Evolutionary conservation across 2,113 vertebrate species (phyloP), one percentile per base, ranked within the genome.

Genomic region (Myotis yumanensis): DNA sequence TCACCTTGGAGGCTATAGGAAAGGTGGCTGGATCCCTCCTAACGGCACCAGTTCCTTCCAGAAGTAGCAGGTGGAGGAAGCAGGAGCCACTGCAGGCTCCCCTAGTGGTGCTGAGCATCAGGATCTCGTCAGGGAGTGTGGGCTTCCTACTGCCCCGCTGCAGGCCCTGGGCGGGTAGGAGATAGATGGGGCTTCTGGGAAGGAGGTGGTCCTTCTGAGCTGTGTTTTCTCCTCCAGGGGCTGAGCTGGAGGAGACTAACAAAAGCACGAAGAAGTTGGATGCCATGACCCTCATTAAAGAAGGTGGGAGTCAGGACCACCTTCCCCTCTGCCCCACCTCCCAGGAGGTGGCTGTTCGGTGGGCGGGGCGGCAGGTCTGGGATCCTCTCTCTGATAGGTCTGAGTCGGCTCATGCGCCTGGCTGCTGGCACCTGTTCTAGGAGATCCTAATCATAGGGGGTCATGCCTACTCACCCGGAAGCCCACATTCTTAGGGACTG

Each of bases 281-380:
- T 35, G 98, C 99, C 95, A 99, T 99, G 99, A 99, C 99, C 37
- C 98, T 99, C 96, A 99, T 99, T 96, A 99, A 99, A 96, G 99
- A 99, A 98, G 99, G 99, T 99, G 98, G 97, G 99, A 96, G 59
- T 76, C 35, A 16, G 28, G 48, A 91, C 32, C 32, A 12, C 48
- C 16, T 22, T 77, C n/a, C 43, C 4, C 18, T 75, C 62, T 52
- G 3, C 20, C 15, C 25, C 20, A 22, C 16, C 37, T 16, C 51
- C 20, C n/a, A 59, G 43, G 82, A 86, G 73, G 43, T 69, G 22
- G 82, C 72, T 90, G n/a, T 51, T 40, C 25, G 37, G 62, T 92
- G 83, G 25, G 0, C 22, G 25, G 23, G 10, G 23, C 22, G 18
- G 52, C 71, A 66, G 25, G 73, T 52, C 86, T 46, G 81, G 89